phyloP scores from a whole-genome alignment of 2,113 vertebrate genomes.

The Urocynchramus pylzowi region DNA sequence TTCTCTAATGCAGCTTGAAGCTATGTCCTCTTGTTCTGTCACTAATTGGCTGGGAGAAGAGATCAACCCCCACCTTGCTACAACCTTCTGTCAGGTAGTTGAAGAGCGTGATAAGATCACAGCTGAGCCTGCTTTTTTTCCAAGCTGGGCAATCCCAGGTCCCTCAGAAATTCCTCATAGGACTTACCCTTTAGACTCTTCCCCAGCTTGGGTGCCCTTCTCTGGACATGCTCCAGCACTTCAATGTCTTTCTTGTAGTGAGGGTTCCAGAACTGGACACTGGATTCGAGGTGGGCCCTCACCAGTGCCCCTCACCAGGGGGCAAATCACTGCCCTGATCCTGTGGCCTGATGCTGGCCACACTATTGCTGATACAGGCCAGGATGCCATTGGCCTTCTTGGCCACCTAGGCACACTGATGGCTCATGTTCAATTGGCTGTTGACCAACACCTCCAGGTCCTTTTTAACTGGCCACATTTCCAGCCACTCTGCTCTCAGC shows the following conservation, averaged over 20 bases:
- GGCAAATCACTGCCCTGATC: neutral
- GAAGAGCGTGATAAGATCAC: neutral
- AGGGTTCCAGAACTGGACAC: accelerated
- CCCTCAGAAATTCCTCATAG: neutral
- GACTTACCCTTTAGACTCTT: neutral
- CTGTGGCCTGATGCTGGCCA: neutral
- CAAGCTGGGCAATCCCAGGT: neutral
- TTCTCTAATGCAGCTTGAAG: neutral
- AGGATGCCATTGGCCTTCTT: neutral
- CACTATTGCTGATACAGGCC: neutral
- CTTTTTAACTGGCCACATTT: neutral
- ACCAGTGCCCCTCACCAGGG: too few species aligned
- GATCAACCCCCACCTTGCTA: accelerated
- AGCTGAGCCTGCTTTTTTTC: neutral
- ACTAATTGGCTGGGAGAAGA: neutral
- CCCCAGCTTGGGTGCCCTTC: neutral
- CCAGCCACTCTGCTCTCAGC: neutral
- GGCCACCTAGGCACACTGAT: neutral
- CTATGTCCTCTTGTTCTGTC: neutral
- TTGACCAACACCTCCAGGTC: neutral
- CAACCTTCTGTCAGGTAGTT: neutral
- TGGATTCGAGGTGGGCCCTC: neutral
- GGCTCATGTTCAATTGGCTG: neutral
- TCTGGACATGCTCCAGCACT: neutral
- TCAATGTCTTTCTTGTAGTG: neutral